phyloP scores from a whole-genome alignment of 2,888 invertebrate genomes.

The Exephanes ischioxanthus region DNA sequence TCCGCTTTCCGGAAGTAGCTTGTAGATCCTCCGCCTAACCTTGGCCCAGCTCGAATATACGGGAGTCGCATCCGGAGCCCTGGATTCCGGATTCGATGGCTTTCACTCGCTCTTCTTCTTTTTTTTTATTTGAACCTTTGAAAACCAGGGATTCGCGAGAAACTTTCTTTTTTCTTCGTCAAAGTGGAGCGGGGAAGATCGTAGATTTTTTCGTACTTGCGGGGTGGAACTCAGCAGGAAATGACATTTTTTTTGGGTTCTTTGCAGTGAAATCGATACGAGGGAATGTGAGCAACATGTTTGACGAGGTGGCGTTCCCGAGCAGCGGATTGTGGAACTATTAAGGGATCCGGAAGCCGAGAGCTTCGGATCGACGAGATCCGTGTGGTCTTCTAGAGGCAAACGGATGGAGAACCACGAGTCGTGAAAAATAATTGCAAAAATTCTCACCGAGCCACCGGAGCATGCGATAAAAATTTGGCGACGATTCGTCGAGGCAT shows the following conservation, averaged over 20 bases:
- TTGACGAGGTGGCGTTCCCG: too few relatives aligned
- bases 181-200: too few relatives aligned
- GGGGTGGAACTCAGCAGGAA: too few relatives aligned
- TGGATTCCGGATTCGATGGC: background rate
- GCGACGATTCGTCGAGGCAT: background rate
- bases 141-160: background rate
- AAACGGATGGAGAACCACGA: background rate
- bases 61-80: background rate
- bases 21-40: conserved; percentile 19
- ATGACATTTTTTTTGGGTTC: background rate
- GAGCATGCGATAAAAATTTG: background rate
- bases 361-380: too few relatives aligned
- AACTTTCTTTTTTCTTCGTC: background rate
- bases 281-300: too few relatives aligned
- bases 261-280: background rate
- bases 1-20: conserved; percentile 10
- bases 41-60: conserved; percentile 10
- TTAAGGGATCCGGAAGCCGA: too few relatives aligned
- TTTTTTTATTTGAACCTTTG: background rate
- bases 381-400: too few relatives aligned
- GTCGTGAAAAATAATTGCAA: background rate
- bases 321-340: too few relatives aligned
- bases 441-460: background rate
- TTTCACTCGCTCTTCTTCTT: background rate
- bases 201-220: background rate